Conservation (phyloP, 2,888 invertebrate species). For the Pterostichus madidus region DNA sequence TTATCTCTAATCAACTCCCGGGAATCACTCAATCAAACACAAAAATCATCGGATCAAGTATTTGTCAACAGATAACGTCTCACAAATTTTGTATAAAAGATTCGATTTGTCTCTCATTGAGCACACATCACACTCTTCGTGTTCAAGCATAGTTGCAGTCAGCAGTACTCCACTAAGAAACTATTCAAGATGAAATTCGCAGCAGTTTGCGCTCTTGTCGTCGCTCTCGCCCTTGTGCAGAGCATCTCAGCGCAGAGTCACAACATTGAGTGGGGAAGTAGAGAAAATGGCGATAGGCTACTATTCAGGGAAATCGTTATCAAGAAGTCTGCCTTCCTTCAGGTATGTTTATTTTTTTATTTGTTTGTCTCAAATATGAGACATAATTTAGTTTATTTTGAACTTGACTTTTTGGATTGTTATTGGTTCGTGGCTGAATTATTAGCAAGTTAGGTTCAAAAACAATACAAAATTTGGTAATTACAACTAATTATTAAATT, state of each 20-base stretch:
- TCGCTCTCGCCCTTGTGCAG: slow-evolving; percentile 5
- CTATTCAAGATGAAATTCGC: slow-evolving; percentile 65
- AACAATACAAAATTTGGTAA: background rate
- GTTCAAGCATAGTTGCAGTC: background rate
- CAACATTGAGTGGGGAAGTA: slow-evolving; percentile 69
- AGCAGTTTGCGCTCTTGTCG: slow-evolving; percentile 54
- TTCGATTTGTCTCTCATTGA: background rate
- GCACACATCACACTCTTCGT: background rate
- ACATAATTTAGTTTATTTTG: background rate
- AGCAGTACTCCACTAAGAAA: background rate
- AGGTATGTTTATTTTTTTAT: slow-evolving; percentile 68
- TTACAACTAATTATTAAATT: background rate
- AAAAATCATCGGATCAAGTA: background rate
- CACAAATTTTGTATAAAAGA: background rate
- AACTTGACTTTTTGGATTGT: background rate
- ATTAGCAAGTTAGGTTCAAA: too few relatives aligned
- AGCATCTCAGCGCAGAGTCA: slow-evolving; percentile 68
- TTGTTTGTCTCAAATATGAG: too few relatives aligned
- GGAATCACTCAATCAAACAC: background rate
- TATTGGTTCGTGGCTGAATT: background rate
- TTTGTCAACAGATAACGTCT: background rate
- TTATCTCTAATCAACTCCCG: background rate
- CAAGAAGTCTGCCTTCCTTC: slow-evolving; percentile 71
- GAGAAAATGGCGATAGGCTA: slow-evolving; percentile 69
- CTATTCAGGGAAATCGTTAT: slow-evolving; percentile 70